Conservation (phyloP, 2,797 vertebrate genomes). For the Momotus momota region DNA sequence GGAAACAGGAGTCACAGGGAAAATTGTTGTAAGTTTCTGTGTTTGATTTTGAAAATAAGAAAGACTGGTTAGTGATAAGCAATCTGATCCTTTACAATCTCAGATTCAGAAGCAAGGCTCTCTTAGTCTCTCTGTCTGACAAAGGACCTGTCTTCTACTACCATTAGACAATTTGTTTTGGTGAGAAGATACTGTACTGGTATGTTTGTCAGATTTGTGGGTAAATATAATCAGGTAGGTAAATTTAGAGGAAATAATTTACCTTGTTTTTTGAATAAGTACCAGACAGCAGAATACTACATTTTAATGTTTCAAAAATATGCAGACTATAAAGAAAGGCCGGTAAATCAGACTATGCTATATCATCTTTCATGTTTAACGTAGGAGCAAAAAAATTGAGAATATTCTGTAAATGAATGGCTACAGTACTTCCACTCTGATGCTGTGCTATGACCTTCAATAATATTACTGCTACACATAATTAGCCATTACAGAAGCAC, state of each 20-base stretch:
- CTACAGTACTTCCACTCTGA: neutral
- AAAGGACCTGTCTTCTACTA: neutral
- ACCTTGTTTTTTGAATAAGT: neutral
- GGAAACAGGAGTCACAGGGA: neutral
- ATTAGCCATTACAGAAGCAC: neutral
- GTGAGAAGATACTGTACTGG: neutral
- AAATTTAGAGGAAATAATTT: conserved; percentile 7
- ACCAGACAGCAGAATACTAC: neutral
- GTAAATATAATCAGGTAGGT: neutral
- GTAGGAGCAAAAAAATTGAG: neutral
- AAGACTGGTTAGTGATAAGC: neutral
- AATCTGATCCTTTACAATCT: neutral
- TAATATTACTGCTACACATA: neutral
- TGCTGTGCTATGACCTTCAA: neutral
- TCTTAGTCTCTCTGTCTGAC: neutral
- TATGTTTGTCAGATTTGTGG: neutral
- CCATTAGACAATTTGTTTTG: neutral
- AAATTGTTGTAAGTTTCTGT: neutral
- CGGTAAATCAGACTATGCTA: neutral
- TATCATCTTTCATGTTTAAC: neutral
- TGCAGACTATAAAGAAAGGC: neutral
- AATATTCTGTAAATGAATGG: neutral
- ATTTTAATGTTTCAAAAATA: neutral
- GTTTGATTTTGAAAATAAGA: neutral
- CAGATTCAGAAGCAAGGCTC: neutral